A percentile compares a stretch with the other conserved stretches of the same genome.
These are phyloP conservation scores for Scophthalmus maximus DNA, from an alignment of 2,113 vertebrate species.

Conservation along the genomic window DNA sequence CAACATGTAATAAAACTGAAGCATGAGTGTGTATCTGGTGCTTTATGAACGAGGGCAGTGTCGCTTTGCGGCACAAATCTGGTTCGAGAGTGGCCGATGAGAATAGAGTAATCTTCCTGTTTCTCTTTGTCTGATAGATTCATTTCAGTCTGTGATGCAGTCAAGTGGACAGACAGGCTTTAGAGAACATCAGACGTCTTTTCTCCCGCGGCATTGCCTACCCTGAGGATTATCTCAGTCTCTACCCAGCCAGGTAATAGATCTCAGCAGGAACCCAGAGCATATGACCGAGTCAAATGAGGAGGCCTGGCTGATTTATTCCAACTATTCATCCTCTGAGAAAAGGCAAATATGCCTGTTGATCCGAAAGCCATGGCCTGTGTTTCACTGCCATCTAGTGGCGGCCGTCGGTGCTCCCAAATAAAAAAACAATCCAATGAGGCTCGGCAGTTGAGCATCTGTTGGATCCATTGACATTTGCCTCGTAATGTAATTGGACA, in stretches of 20 bases:
- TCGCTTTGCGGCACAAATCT: background rate
- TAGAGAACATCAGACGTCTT: constrained; percentile 8
- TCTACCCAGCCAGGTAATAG: constrained; percentile 38
- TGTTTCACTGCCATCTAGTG: constrained; percentile 66
- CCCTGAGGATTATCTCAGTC: constrained; percentile 20
- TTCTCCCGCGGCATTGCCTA: constrained; percentile 8
- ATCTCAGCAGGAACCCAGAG: constrained; percentile 32
- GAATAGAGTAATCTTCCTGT: constrained; percentile 11
- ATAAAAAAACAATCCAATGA: background rate
- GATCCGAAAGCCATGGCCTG: constrained; percentile 2
- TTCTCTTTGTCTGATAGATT: constrained; percentile 14
- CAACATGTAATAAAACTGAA: constrained; percentile 56
- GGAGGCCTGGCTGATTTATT: constrained; percentile 22
- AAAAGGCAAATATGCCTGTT: background rate
- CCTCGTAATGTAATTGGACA: constrained; percentile 69
- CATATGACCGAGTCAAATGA: constrained; percentile 8
- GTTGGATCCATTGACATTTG: constrained; percentile 71
- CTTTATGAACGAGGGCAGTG: background rate
- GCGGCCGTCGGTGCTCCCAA: constrained; percentile 4
- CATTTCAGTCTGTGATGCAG: constrained; percentile 10
- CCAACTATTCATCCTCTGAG: constrained; percentile 2
- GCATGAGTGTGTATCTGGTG: constrained; percentile 44
- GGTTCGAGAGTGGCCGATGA: background rate
- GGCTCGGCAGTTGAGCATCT: constrained; percentile 55
- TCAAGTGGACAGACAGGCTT: constrained; percentile 15